Evolutionary conservation across 2,797 vertebrate species (phyloP).

Genomic region (Sebastolobus altivelis): DNA sequence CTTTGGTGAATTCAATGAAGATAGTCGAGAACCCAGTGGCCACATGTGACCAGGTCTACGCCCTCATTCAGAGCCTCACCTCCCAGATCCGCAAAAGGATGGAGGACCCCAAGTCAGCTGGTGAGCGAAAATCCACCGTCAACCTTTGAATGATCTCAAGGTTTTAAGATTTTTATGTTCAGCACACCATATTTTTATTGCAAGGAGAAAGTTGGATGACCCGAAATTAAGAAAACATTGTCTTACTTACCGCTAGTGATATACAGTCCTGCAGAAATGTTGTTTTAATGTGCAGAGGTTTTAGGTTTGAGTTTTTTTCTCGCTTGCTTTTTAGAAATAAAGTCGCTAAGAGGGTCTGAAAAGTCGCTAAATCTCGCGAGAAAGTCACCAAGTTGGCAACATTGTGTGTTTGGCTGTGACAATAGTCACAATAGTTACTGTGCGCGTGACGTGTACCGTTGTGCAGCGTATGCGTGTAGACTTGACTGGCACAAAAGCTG

Average conservation of each 20-base stretch:
- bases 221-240: neutral
- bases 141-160: neutral
- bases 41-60: constrained; percentile 92
- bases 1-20: constrained; percentile 94
- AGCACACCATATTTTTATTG: no score
- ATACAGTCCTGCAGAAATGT: no score
- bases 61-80: constrained; percentile 95
- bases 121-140: constrained; percentile 71
- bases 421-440: no score
- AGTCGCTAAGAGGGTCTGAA: no score
- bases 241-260: neutral
- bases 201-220: neutral
- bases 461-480: no score
- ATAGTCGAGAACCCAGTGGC: constrained; percentile 93
- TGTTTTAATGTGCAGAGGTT: neutral
- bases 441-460: no score
- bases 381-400: no score
- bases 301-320: neutral
- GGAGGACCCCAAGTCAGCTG: constrained; percentile 95
- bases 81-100: constrained; percentile 93
- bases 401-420: no score
- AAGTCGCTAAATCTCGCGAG: no score
- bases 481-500: no score
- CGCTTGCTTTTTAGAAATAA: no score
- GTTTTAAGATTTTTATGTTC: neutral